Evolutionary conservation across 2,888 invertebrate species (phyloP).

Genomic region (Pyrocoelia pectoralis): DNA sequence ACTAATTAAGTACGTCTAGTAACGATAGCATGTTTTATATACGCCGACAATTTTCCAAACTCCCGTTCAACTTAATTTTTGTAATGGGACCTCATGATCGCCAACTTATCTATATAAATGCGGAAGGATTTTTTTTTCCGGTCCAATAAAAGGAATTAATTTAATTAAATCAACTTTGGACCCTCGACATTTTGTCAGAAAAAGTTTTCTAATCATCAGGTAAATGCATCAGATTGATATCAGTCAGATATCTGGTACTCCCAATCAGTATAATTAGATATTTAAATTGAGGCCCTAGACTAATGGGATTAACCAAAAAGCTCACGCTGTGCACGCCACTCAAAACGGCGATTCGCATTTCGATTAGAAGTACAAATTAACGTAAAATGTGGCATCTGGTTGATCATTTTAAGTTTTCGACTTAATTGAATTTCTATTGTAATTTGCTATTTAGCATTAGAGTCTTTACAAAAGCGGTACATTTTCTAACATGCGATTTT

Average conservation of each 20-base stretch:
- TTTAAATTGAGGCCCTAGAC: slow-evolving; percentile 46
- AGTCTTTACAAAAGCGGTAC: not conserved
- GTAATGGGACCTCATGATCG: too few relatives aligned
- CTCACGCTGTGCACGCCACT: slow-evolving; percentile 40
- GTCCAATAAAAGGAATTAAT: slow-evolving; percentile 15
- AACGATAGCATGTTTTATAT: too few relatives aligned
- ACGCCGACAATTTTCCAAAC: too few relatives aligned
- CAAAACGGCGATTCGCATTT: slow-evolving; percentile 40
- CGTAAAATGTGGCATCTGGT: slow-evolving; percentile 23
- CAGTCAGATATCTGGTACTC: slow-evolving; percentile 44
- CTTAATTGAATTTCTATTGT: slow-evolving; percentile 2
- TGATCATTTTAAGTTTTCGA: not conserved
- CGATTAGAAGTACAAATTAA: slow-evolving; percentile 39
- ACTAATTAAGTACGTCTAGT: too few relatives aligned
- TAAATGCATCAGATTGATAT: slow-evolving; percentile 46
- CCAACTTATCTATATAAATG: too few relatives aligned
- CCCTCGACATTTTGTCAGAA: not conserved
- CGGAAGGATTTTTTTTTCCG: too few relatives aligned
- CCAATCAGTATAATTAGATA: slow-evolving; percentile 51
- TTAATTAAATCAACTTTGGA: slow-evolving; percentile 11
- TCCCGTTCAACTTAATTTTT: too few relatives aligned
- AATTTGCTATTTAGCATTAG: not conserved
- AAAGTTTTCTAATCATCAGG: slow-evolving; percentile 37
- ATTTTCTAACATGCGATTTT: slow-evolving; percentile 41
- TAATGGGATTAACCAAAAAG: slow-evolving; percentile 40